Evolutionary conservation across 2,888 invertebrate genomes (phyloP).

Genomic region (Aphidius colemani): DNA sequence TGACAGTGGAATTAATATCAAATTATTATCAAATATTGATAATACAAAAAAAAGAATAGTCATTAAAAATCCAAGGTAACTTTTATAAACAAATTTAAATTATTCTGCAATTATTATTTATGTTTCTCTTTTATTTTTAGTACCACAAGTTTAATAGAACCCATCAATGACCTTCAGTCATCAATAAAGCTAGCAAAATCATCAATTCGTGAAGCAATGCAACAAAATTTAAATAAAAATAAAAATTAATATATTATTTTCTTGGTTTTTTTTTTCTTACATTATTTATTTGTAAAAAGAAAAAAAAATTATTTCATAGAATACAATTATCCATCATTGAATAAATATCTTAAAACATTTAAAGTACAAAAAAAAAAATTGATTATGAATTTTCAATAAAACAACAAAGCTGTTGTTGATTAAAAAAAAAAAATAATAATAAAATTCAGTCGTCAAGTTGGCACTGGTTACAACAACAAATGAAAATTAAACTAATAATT

Average conservation of each 20-base stretch:
- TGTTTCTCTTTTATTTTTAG: constrained; percentile 35
- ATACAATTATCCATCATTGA: constrained; percentile 25
- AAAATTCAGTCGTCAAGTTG: too few relatives aligned
- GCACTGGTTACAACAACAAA: too few relatives aligned
- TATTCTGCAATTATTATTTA: not conserved
- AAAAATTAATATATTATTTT: not conserved
- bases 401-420: too few relatives aligned
- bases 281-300: constrained; percentile 28
- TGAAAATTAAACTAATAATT: too few relatives aligned
- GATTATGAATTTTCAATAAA: too few relatives aligned
- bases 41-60: constrained; percentile 47
- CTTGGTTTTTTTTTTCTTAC: constrained; percentile 10
- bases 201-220: constrained; percentile 48
- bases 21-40: constrained; percentile 39
- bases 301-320: constrained; percentile 18
- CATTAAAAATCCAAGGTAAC: constrained; percentile 48
- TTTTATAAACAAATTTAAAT: constrained; percentile 4
- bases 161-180: constrained; percentile 44
- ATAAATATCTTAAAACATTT: too few relatives aligned
- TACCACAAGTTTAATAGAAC: constrained; percentile 41
- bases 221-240: constrained; percentile 30
- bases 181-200: constrained; percentile 45
- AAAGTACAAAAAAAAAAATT: too few relatives aligned
- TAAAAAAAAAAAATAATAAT: too few relatives aligned
- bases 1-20: constrained; percentile 47